phyloP scores from a whole-genome alignment of 2,797 vertebrate species.

The Simalia tracyae region DNA sequence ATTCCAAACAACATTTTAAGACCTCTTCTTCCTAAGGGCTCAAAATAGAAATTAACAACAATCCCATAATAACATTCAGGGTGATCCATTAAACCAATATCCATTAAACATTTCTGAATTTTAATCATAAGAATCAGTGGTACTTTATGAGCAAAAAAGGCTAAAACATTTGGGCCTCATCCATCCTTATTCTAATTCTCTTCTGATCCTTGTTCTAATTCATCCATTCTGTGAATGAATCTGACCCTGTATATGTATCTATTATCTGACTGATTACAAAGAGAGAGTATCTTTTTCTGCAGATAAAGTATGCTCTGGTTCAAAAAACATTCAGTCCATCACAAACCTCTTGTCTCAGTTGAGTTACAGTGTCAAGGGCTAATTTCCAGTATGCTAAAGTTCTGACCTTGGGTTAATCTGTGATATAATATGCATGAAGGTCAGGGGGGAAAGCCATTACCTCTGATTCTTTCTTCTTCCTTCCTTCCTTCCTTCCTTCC shows the following conservation, averaged over 20 bases:
- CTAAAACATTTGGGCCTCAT: background rate
- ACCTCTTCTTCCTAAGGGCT: background rate
- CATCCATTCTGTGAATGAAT: background rate
- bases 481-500: too few relatives aligned
- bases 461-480: conserved; percentile 14
- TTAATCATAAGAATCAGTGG: conserved; percentile 17
- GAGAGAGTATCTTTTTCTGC: conserved; percentile 25
- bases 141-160: background rate
- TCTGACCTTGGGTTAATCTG: conserved; percentile 40
- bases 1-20: background rate
- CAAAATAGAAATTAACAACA: background rate
- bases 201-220: background rate
- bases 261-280: conserved; percentile 4
- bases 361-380: conserved; percentile 38
- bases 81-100: conserved; percentile 1
- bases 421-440: conserved; percentile 53
- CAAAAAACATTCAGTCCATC: conserved; percentile 40
- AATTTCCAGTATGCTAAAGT: conserved; percentile 47
- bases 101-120: conserved; percentile 6
- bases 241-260: conserved; percentile 30
- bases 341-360: background rate
- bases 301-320: background rate
- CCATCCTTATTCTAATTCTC: conserved; percentile 34
- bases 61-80: background rate
- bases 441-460: conserved; percentile 49